Evolutionary conservation across 2,797 vertebrate species (phyloP).

Genomic region (Megaceryle alcyon): DNA sequence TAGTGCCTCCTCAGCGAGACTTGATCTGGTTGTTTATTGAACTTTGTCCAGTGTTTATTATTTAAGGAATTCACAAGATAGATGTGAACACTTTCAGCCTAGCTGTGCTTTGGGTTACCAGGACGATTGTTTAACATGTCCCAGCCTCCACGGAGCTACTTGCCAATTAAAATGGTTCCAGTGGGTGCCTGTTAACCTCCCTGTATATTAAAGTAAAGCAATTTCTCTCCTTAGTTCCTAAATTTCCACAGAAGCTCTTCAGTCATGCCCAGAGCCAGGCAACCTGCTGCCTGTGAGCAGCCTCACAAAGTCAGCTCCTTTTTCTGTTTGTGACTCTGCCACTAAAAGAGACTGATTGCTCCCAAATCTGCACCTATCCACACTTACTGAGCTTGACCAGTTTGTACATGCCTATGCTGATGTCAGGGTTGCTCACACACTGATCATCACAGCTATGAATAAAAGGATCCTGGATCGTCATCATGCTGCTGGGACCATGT

Average conservation of each 20-base stretch:
- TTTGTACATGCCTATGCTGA: background rate
- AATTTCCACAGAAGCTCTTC: slow-evolving; percentile 25
- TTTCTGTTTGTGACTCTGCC: slow-evolving; percentile 15
- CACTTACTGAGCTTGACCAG: background rate
- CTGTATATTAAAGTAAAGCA: background rate
- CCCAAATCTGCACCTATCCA: background rate
- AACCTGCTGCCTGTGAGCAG: background rate
- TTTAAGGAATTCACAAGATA: slow-evolving; percentile 45
- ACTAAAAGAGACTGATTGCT: background rate
- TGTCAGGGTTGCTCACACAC: slow-evolving; percentile 7
- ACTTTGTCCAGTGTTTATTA: slow-evolving; percentile 33
- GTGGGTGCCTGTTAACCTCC: background rate
- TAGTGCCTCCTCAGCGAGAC: background rate
- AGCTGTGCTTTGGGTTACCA: background rate
- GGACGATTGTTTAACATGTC: background rate
- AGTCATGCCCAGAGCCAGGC: background rate
- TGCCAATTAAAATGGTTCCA: slow-evolving; percentile 16
- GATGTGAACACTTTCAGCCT: slow-evolving; percentile 26
- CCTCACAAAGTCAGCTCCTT: background rate
- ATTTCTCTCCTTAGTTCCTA: background rate
- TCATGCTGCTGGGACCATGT: background rate
- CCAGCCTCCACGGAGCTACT: background rate
- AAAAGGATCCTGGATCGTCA: background rate
- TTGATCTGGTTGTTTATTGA: slow-evolving; percentile 32
- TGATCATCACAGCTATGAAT: background rate